These are phyloP conservation scores for Parnassius apollo DNA, from an alignment of 2,888 invertebrate genomes.

Conservation along the genomic window DNA sequence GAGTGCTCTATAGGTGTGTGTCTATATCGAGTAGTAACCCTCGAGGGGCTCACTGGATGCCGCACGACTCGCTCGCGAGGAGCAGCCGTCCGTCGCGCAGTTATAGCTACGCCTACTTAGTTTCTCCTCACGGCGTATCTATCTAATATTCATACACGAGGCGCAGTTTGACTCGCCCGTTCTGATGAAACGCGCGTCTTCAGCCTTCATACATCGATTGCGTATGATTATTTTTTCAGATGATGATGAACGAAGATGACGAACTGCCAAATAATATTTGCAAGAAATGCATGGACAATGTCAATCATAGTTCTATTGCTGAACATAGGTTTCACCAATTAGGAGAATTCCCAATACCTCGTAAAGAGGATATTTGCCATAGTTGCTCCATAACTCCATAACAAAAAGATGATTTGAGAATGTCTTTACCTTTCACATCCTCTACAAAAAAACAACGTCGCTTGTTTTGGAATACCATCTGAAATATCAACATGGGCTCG, in stretches of 20 bases:
- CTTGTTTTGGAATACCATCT: constrained; percentile 97
- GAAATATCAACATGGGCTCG: constrained; percentile 96
- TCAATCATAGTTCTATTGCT: too few species aligned
- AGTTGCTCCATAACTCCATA: too few species aligned
- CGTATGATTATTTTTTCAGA: constrained; percentile 81
- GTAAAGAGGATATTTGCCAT: too few species aligned
- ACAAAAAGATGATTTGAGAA: too few species aligned
- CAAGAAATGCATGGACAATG: constrained; percentile 81
- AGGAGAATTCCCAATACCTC: too few species aligned
- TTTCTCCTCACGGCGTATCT: constrained; percentile 73
- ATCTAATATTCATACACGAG: constrained; percentile 54
- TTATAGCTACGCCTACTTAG: constrained; percentile 77
- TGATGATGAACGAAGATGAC: constrained; percentile 76
- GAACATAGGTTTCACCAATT: too few species aligned
- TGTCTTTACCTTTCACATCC: constrained; percentile 90
- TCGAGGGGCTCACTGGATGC: constrained; percentile 76
- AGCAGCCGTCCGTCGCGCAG: constrained; percentile 67
- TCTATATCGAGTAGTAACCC: constrained; percentile 79
- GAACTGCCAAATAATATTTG: constrained; percentile 85
- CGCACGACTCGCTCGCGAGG: constrained; percentile 79
- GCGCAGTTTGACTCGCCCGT: constrained; percentile 71
- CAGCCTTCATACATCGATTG: constrained; percentile 65
- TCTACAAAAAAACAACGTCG: constrained; percentile 92
- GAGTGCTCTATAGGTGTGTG: constrained; percentile 67
- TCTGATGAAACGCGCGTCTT: constrained; percentile 73